These are phyloP conservation scores for Muntiacus reevesi DNA, from an alignment of 2,113 vertebrate species.

Conservation along the genomic window DNA sequence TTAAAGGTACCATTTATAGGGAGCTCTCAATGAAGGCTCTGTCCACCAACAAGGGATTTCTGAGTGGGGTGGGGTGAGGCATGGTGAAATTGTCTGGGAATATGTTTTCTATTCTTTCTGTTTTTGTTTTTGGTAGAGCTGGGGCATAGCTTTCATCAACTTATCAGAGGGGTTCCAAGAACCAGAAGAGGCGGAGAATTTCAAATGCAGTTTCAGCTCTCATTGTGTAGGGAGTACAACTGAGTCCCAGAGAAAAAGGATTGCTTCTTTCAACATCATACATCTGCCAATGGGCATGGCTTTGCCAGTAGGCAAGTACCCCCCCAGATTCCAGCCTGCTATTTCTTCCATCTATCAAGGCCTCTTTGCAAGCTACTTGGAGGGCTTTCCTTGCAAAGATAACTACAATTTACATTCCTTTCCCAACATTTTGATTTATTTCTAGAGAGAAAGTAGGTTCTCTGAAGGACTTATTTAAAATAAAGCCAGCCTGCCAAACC, in stretches of 20 bases:
- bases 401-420: background rate
- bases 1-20: background rate
- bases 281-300: background rate
- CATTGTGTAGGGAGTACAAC: background rate
- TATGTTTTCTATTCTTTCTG: background rate
- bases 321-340: background rate
- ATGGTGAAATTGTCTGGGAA: background rate
- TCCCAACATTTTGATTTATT: slow-evolving; percentile 20
- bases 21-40: background rate
- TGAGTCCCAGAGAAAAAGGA: background rate
- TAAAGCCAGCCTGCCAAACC: background rate
- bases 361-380: background rate
- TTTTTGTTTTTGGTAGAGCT: background rate
- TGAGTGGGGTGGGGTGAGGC: background rate
- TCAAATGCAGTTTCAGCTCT: background rate
- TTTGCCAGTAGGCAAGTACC: background rate
- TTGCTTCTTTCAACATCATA: background rate
- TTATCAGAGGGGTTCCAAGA: background rate
- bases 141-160: background rate
- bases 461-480: background rate
- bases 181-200: background rate
- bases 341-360: background rate
- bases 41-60: background rate
- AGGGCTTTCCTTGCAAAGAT: background rate
- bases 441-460: background rate